These are phyloP conservation scores for Sphaeridia pumilis DNA, from an alignment of 2,888 invertebrate species.

Conservation along the genomic window DNA sequence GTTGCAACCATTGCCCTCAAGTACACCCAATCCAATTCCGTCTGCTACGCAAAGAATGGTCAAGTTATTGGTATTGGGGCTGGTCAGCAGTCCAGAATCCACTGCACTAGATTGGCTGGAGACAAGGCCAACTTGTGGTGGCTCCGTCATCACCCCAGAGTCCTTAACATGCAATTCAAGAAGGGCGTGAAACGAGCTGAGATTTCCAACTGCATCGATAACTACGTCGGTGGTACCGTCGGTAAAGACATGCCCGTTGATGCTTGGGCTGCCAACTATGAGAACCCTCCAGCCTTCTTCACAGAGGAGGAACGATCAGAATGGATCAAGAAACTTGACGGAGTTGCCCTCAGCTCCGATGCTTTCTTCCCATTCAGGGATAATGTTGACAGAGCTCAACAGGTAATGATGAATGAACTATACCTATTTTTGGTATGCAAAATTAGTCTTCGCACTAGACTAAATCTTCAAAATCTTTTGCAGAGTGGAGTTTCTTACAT, in stretches of 20 bases:
- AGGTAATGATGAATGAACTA: too few relatives aligned
- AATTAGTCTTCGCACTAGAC: too few relatives aligned
- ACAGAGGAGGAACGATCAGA: constrained; percentile 53
- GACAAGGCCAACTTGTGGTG: constrained; percentile 86
- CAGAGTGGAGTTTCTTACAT: constrained; percentile 91
- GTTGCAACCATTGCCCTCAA: constrained; percentile 94
- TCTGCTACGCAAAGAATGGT: constrained; percentile 88
- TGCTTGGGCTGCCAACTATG: constrained; percentile 63
- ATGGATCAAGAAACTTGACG: constrained; percentile 59
- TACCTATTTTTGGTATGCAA: too few relatives aligned
- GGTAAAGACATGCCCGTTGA: constrained; percentile 73
- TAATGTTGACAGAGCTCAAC: constrained; percentile 81
- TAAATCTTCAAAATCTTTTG: constrained; percentile 38
- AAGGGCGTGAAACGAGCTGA: constrained; percentile 77
- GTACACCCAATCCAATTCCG: constrained; percentile 97
- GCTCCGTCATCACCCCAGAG: constrained; percentile 83
- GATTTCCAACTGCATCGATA: constrained; percentile 89
- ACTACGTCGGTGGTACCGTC: constrained; percentile 82
- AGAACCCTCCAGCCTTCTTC: constrained; percentile 57
- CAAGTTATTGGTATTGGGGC: constrained; percentile 94
- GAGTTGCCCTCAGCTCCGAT: constrained; percentile 82
- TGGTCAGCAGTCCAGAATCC: constrained; percentile 97
- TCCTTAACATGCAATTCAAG: constrained; percentile 70
- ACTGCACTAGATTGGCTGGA: constrained; percentile 93
- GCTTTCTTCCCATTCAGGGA: constrained; percentile 99